A percentile compares a stretch with the other conserved stretches of the same genome.
Conservation (phyloP, 2,113 vertebrate genomes). For the Hipposideros armiger region DNA sequence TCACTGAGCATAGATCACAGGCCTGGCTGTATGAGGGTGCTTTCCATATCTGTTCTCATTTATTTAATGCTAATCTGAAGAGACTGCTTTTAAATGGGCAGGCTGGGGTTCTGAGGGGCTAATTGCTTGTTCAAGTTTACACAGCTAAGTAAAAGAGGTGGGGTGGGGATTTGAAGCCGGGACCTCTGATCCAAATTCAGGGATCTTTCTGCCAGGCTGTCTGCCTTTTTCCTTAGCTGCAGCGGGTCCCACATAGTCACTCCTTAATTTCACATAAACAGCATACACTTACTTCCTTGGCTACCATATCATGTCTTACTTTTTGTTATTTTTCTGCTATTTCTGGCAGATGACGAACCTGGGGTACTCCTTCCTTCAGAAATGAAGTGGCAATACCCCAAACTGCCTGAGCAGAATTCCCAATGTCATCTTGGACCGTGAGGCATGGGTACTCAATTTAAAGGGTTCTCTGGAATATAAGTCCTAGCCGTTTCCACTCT, state of each 20-base stretch:
- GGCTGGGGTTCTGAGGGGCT: not conserved
- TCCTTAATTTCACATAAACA: slow-evolving; percentile 15
- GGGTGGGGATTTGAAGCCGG: not conserved
- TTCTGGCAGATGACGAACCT: not conserved
- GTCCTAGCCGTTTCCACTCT: not conserved
- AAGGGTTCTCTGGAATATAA: not conserved
- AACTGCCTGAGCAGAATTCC: not conserved
- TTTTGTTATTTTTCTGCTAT: not conserved
- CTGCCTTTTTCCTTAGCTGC: not conserved
- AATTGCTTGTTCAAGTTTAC: not conserved
- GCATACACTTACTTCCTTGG: not conserved
- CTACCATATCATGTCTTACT: not conserved
- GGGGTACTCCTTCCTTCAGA: not conserved
- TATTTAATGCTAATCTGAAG: not conserved
- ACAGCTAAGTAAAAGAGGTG: not conserved
- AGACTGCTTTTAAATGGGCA: not conserved
- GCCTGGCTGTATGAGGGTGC: not conserved
- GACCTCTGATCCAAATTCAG: not conserved
- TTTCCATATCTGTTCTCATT: not conserved
- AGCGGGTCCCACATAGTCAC: not conserved
- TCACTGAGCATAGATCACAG: not conserved
- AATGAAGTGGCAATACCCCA: not conserved
- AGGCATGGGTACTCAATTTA: not conserved
- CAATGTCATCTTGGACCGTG: not conserved
- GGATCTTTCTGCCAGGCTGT: not conserved